Percentiles rank a stretch among this genome's conserved stretches.
Conservation (phyloP, 2,113 vertebrate species). For the Sardina pilchardus region DNA sequence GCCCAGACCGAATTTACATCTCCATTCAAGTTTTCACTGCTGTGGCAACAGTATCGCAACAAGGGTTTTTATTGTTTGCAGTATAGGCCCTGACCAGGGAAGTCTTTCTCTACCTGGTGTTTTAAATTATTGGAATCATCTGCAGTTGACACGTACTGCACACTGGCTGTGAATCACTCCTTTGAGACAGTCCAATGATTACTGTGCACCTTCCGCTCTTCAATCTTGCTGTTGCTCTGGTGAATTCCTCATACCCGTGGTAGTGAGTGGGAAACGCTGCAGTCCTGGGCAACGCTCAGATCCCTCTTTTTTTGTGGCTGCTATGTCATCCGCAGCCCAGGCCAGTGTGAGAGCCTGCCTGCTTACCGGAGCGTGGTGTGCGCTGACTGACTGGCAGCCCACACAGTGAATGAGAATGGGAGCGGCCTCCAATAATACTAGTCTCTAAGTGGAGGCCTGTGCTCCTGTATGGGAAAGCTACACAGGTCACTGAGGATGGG, state of each 20-base stretch:
- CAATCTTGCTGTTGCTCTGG: slow-evolving; percentile 28
- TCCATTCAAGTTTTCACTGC: slow-evolving; percentile 52
- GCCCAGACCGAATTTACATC: slow-evolving; percentile 52
- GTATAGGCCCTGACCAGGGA: slow-evolving; percentile 44
- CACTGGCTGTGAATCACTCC: neutral
- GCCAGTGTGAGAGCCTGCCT: slow-evolving; percentile 32
- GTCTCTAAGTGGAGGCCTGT: neutral
- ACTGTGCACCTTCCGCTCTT: neutral
- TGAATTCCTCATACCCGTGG: slow-evolving; percentile 34
- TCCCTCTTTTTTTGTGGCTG: neutral
- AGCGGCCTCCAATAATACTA: slow-evolving; percentile 1
- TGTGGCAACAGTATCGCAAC: slow-evolving; percentile 39
- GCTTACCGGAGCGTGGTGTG: slow-evolving; percentile 26
- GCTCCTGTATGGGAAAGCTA: neutral
- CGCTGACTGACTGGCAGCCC: slow-evolving; percentile 1
- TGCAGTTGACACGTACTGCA: neutral
- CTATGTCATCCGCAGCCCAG: slow-evolving; percentile 23
- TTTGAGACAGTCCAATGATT: neutral
- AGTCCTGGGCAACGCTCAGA: slow-evolving; percentile 13
- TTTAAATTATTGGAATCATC: slow-evolving; percentile 56
- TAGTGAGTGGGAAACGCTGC: slow-evolving; percentile 20
- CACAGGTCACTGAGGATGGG: neutral
- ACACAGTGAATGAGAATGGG: neutral
- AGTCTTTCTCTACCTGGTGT: slow-evolving; percentile 58
- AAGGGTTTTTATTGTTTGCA: slow-evolving; percentile 49